phyloP scores from a whole-genome alignment of 2,113 vertebrate genomes.

The Ranitomeya variabilis region DNA sequence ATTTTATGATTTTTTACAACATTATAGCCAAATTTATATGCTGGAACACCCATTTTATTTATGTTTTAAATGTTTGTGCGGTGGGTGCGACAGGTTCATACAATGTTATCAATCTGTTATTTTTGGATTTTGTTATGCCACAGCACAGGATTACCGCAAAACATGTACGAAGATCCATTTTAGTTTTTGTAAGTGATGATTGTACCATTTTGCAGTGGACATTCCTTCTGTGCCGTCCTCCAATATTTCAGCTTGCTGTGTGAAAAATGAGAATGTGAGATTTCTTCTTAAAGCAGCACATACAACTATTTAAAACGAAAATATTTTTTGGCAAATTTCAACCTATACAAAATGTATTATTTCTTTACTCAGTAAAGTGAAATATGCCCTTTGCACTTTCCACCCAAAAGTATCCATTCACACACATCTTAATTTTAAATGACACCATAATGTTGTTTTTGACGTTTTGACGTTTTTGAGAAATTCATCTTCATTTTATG shows the following conservation, averaged over 20 bases:
- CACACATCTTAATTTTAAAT: neutral
- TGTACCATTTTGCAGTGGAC: conserved; percentile 55
- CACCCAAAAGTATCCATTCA: neutral
- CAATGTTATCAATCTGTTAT: conserved; percentile 58
- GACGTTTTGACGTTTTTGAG: neutral
- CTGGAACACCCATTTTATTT: neutral
- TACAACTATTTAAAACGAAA: neutral
- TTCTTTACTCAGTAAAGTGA: neutral
- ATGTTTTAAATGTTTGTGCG: neutral
- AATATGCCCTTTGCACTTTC: neutral
- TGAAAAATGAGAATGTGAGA: conserved; percentile 47
- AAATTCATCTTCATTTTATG: neutral
- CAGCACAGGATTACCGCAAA: conserved; percentile 74
- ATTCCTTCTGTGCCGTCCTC: conserved; percentile 42
- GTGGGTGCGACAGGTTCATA: neutral
- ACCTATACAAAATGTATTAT: neutral
- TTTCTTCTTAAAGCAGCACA: conserved; percentile 50
- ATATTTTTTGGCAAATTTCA: neutral
- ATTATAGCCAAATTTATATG: neutral
- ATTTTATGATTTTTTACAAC: neutral
- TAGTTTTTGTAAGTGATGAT: conserved; percentile 79
- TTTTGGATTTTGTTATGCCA: conserved; percentile 73
- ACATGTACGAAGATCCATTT: conserved; percentile 76
- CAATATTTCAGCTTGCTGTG: conserved; percentile 49
- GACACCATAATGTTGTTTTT: neutral